These are phyloP conservation scores for Argyresthia albistria DNA, from an alignment of 2,888 invertebrate genomes.

Conservation along the genomic window DNA sequence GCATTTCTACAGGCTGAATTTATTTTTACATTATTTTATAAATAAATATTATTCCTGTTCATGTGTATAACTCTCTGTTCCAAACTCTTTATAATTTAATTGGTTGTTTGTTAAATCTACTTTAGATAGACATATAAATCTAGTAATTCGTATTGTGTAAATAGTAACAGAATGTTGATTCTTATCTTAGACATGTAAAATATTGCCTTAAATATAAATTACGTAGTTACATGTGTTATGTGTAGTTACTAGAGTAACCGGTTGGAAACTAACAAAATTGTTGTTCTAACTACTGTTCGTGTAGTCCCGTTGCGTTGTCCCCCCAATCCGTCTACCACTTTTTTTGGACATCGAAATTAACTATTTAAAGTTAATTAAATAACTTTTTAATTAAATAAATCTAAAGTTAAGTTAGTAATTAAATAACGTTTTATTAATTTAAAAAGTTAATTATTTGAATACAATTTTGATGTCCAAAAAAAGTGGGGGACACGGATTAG, in stretches of 20 bases:
- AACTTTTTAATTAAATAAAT: too few relatives aligned
- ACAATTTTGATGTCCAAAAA: too few relatives aligned
- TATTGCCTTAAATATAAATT: not conserved
- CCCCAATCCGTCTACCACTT: too few relatives aligned
- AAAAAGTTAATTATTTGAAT: too few relatives aligned
- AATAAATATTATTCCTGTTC: not conserved
- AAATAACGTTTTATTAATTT: too few relatives aligned
- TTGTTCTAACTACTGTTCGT: too few relatives aligned
- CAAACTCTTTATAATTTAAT: not conserved
- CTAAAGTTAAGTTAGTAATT: too few relatives aligned
- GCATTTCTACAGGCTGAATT: too few relatives aligned
- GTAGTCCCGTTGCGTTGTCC: too few relatives aligned
- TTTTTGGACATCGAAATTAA: too few relatives aligned
- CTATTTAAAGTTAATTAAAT: too few relatives aligned
- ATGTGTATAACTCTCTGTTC: not conserved
- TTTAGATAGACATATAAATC: conserved; percentile 3
- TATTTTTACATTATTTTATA: not conserved
- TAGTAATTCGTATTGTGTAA: conserved; percentile 1
- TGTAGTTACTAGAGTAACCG: not conserved
- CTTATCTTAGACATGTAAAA: conserved; percentile 1
- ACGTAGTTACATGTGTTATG: not conserved
- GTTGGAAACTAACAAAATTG: not conserved
- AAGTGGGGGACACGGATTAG: too few relatives aligned
- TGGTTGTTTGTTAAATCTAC: conserved; percentile 1
- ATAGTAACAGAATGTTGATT: conserved; percentile 2